Evolutionary conservation across 2,113 vertebrate genomes (phyloP).

Genomic region (Heterochromis multidens): DNA sequence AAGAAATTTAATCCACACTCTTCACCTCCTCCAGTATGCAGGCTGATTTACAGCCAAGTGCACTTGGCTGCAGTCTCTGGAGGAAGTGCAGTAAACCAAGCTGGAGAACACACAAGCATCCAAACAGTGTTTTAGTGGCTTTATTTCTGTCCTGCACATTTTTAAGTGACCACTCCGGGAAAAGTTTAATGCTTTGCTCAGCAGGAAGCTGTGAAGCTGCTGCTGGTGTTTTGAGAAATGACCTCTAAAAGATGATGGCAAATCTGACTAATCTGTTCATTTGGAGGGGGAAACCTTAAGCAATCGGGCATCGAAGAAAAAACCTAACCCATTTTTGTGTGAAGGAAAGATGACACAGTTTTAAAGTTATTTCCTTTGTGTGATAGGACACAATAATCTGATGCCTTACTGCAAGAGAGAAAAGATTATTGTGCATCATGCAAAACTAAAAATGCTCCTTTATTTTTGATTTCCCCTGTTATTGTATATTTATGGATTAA

Average conservation of each 20-base stretch:
- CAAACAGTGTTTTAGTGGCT: neutral
- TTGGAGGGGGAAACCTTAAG: neutral
- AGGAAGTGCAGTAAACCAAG: neutral
- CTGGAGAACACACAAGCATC: neutral
- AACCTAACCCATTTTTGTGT: neutral
- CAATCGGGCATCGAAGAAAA: accelerated
- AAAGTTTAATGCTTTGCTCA: neutral
- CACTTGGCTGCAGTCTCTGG: neutral
- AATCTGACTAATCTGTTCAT: neutral
- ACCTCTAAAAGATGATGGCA: neutral
- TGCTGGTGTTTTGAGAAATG: neutral
- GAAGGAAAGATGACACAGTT: neutral
- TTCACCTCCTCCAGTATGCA: slow-evolving; percentile 20
- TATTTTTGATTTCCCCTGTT: neutral
- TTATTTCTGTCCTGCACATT: neutral
- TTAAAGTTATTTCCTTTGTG: neutral
- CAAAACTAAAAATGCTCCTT: neutral
- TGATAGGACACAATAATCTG: neutral
- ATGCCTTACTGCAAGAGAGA: neutral
- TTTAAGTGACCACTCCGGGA: neutral
- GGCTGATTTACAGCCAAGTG: slow-evolving; percentile 40
- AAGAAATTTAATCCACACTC: slow-evolving; percentile 32
- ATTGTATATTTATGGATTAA: neutral
- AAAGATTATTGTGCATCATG: neutral
- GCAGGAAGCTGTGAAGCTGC: neutral